Base-by-base conservation (phyloP, 2,888 invertebrate species). In the Dione juno region DNA sequence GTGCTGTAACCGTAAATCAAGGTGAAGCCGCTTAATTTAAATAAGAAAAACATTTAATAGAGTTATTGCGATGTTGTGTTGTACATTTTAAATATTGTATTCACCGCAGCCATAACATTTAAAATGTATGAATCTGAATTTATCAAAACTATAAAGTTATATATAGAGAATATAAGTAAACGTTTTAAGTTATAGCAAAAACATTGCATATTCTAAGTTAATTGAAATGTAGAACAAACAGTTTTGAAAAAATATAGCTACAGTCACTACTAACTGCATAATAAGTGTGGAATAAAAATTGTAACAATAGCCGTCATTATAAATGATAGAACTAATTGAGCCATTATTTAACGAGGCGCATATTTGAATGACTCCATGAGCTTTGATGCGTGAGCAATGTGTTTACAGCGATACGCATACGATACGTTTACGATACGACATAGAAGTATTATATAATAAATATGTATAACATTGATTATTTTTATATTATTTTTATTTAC, bases 341-440 rank as follows among this genome's bases (percentile, higher is more conserved):
- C 13, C 65, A 66, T 69, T 74, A 67, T 65, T 71, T 67, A 72
- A 70, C 70, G 67, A 65, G 35, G 61, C 69, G 58, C 50, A 53
- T 69, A 53, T 65, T 73, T 73, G 67, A 73, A 74, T 72, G 70
- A 70, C 70, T 74, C 71, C n/a, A 71, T 69, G 67, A 69, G 69
- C 67, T 64, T 69, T 71, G 63, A 68, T 72, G 70, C 71, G 67
- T 74, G 71, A 65, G 75, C 71, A 76, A 75, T 73, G 73, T 75
- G 78, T 80, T 77, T 79, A 72, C 75, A 69, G 81, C 79, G 77
- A 88, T 88, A 86, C 86, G 28, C 5, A 28, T 28, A 5, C 28
- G 28, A 88, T 84, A 80, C 16, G 19, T 48, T 16, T 83, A 81
- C 79, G 77, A 82, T 77, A 77, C 77, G 77, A 76, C 75, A 77